Percentiles rank a stretch among this genome's conserved stretches.
Conservation (phyloP, 2,888 invertebrate genomes). For the Drosophila nigritarsus region DNA sequence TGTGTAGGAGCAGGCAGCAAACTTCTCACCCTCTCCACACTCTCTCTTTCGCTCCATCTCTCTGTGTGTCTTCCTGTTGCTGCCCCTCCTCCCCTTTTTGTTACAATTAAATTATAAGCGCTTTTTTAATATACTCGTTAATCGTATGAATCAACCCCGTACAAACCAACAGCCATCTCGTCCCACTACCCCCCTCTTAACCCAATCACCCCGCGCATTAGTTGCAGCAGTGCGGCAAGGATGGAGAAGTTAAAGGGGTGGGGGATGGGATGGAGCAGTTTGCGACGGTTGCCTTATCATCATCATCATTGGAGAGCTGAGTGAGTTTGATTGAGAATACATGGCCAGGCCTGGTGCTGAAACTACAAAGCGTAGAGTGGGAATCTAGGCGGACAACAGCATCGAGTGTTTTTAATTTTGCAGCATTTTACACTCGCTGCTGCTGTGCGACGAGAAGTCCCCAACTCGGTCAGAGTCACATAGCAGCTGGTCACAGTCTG, state of each 20-base stretch:
- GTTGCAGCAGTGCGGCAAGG: slow-evolving; percentile 49
- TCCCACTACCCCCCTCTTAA: not conserved
- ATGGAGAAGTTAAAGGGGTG: not conserved
- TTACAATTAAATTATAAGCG: slow-evolving; percentile 78
- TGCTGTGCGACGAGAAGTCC: not conserved
- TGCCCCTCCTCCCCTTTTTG: slow-evolving; percentile 11
- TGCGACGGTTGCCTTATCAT: slow-evolving; percentile 6
- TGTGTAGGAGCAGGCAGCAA: slow-evolving; percentile 37
- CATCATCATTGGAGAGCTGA: not conserved
- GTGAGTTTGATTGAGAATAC: slow-evolving; percentile 13
- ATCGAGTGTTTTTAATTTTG: slow-evolving; percentile 33
- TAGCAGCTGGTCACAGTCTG: not conserved
- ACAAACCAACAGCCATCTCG: not conserved
- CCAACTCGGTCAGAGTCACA: not conserved
- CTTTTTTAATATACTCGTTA: slow-evolving; percentile 75
- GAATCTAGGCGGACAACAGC: not conserved
- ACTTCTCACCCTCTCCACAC: not conserved
- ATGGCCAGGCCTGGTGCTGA: slow-evolving; percentile 6
- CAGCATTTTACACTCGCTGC: slow-evolving; percentile 52
- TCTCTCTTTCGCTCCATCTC: not conserved
- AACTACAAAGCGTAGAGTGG: not conserved
- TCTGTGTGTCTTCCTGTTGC: not conserved
- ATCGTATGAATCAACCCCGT: slow-evolving; percentile 24
- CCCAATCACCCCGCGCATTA: slow-evolving; percentile 4
- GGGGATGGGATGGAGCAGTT: slow-evolving; percentile 1